phyloP scores from a whole-genome alignment of 2,113 vertebrate species.

The Colinus virginianus region DNA sequence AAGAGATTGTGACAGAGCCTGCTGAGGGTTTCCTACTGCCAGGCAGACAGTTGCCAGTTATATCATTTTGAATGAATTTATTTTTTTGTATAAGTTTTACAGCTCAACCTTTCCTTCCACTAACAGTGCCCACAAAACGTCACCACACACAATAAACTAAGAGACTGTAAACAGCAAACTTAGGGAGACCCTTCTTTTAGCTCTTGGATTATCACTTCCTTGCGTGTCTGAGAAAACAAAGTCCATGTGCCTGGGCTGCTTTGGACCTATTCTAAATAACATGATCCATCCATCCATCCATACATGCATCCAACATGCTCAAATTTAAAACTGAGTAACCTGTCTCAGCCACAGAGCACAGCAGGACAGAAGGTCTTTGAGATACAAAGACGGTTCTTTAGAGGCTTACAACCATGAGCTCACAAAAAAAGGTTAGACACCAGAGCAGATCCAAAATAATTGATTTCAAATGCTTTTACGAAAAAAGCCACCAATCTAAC shows the following conservation, averaged over 20 bases:
- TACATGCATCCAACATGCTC: not conserved
- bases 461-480: not conserved
- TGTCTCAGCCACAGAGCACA: not conserved
- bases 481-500: not conserved
- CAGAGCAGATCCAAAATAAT: not conserved
- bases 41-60: not conserved
- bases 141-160: not conserved
- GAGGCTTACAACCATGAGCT: not conserved
- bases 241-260: not conserved
- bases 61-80: not conserved
- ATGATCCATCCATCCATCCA: not conserved
- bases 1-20: not conserved
- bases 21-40: not conserved
- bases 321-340: not conserved
- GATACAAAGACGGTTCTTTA: not conserved
- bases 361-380: not conserved
- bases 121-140: not conserved
- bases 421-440: not conserved
- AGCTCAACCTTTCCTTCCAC: not conserved
- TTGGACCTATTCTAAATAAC: not conserved
- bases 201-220: not conserved
- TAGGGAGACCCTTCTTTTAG: not conserved
- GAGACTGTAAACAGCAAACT: not conserved
- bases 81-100: not conserved
- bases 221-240: not conserved